These are phyloP conservation scores for Miichthys miiuy DNA, from an alignment of 2,797 vertebrate genomes.

Conservation along the genomic window DNA sequence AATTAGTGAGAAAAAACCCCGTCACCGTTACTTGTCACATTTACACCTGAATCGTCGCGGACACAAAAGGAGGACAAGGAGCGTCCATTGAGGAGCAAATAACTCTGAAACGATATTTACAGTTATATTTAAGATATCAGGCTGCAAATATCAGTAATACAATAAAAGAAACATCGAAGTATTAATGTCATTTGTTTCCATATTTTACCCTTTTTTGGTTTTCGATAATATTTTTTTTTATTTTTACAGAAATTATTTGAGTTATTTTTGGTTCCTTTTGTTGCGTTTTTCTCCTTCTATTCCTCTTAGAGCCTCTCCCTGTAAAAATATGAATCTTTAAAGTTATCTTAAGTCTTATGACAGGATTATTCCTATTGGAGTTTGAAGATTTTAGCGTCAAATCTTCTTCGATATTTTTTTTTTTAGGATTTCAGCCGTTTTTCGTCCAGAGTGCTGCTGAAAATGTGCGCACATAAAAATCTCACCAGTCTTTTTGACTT, in stretches of 20 bases:
- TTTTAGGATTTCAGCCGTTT: neutral
- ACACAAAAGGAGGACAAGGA: slow-evolving; percentile 7
- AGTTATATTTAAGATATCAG: neutral
- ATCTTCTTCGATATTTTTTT: neutral
- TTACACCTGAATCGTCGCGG: slow-evolving; percentile 55
- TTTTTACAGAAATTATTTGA: neutral
- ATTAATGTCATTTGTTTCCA: neutral
- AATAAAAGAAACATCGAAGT: too few relatives aligned
- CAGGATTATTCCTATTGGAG: accelerated
- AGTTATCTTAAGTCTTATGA: neutral
- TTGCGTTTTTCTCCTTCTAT: neutral
- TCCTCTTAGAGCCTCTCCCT: neutral
- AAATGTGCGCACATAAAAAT: slow-evolving; percentile 3
- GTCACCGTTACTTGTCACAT: slow-evolving; percentile 18
- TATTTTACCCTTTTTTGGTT: neutral
- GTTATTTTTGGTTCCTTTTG: neutral
- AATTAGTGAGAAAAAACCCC: slow-evolving; percentile 54
- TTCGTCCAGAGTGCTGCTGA: neutral
- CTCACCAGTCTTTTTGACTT: neutral
- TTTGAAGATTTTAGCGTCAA: neutral
- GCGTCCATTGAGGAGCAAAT: slow-evolving; percentile 10
- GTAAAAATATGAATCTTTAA: neutral
- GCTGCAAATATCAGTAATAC: neutral
- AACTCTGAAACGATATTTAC: neutral
- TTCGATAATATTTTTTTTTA: neutral